A percentile compares a stretch with the other conserved stretches of the same genome.
Conservation (phyloP, 2,888 invertebrate species). For the Iphiclides podalirius region DNA sequence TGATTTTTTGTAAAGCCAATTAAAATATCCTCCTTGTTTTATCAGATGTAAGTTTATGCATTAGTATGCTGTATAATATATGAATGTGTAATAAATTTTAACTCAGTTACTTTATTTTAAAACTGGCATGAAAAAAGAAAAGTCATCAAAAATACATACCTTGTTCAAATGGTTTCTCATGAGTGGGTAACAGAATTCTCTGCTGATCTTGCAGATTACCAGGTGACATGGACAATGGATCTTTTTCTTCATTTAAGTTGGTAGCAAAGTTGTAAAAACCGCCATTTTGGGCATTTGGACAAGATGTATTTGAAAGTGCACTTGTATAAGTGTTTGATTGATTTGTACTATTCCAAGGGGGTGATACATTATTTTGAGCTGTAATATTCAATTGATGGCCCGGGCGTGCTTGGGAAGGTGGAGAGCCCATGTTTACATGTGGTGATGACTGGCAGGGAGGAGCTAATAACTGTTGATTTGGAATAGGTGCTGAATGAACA, state of each 20-base stretch:
- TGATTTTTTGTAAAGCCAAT: too few relatives aligned
- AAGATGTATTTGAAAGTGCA: slow-evolving; percentile 56
- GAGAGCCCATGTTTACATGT: slow-evolving; percentile 81
- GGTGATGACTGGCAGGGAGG: slow-evolving; percentile 78
- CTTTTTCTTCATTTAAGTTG: slow-evolving; percentile 66
- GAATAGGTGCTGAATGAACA: slow-evolving; percentile 72
- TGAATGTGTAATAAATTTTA: too few relatives aligned
- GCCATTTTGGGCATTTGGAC: slow-evolving; percentile 69
- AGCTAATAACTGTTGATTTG: slow-evolving; percentile 70
- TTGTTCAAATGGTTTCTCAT: slow-evolving; percentile 66
- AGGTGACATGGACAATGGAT: slow-evolving; percentile 72
- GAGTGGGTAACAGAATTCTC: slow-evolving; percentile 54
- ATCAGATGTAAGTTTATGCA: too few relatives aligned
- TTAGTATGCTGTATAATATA: too few relatives aligned
- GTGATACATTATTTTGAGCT: slow-evolving; percentile 70
- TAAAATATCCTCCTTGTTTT: too few relatives aligned
- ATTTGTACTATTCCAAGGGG: slow-evolving; percentile 68
- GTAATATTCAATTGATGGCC: slow-evolving; percentile 67
- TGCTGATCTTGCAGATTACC: slow-evolving; percentile 58
- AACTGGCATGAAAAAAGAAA: too few relatives aligned
- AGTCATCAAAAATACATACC: too few relatives aligned
- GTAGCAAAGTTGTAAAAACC: slow-evolving; percentile 70
- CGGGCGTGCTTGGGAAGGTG: slow-evolving; percentile 76
- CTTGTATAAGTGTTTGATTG: slow-evolving; percentile 63
- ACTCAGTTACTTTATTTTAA: too few relatives aligned